Base-by-base conservation (phyloP, 2,888 invertebrate genomes). In the Pollenia angustigena region DNA sequence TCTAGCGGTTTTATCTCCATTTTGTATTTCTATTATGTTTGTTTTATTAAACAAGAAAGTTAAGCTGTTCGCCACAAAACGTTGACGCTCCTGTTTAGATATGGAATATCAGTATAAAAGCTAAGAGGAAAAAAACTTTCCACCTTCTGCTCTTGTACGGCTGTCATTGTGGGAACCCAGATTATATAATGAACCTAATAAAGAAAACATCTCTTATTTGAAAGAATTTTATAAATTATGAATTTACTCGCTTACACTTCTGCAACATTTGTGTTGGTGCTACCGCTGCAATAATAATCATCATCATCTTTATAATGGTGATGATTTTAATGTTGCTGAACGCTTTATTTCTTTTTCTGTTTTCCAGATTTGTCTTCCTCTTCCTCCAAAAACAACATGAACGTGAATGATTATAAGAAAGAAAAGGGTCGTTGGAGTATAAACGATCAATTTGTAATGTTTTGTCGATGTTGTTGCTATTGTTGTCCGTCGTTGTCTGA, bases 371-470 rank as follows among this genome's bases (percentile, higher is more conserved):
- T 60, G 44, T 23, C 48, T 52, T 12, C 12, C 50, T 64, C 48
- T 44, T 76, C 44, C 48, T 52, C 32, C 23, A 40, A 72, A 84
- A 68, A 60, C 48, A 74, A 79, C 68, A 52, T 79, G 40, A 72
- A 72, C 52, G 64, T 58, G 58, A 66, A 71, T 82, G 56, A 58
- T 69, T 66, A 75, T 18, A 42, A 64, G 23, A 71, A 74, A 82
- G 68, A 71, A 85, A 64, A 71, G 82, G 86, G 83, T 86, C 86
- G 79, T 83, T 81, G 76, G 71, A 68, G 81, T 83, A 56, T 86
- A 86, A 79, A 72, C 80, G 86, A 86, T 86, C 83, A 86, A 86
- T 86, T 85, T 86, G 86, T 86, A 71, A 85, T 82, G 62, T 71
- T 75, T 58, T 60, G 42, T 48, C 60, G 42, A 1, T 64, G 58